Conservation (phyloP, 2,797 vertebrate genomes). For the Chrysocyon brachyurus region DNA sequence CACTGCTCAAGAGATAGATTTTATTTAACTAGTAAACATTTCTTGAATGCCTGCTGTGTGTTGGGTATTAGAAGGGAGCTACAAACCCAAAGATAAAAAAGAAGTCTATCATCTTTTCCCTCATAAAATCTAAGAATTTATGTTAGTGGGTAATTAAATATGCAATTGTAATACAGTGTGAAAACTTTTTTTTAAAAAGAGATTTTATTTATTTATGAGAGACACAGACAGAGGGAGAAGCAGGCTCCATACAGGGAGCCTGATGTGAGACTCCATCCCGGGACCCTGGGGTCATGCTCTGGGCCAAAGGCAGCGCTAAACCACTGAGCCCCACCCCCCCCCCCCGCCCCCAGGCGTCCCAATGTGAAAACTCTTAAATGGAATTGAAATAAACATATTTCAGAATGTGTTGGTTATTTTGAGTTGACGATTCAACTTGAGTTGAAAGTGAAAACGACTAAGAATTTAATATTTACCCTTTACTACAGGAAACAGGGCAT, state of each 20-base stretch:
- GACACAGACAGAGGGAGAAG: no score
- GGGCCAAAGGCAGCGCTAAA: no score
- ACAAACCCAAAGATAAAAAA: background rate
- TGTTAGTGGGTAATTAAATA: background rate
- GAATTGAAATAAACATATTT: conserved; percentile 12
- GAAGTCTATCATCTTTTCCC: background rate
- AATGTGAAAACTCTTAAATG: background rate
- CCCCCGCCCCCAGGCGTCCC: no score
- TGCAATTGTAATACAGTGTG: background rate
- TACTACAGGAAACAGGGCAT: background rate
- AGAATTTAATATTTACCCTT: conserved; percentile 25
- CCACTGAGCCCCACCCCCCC: no score
- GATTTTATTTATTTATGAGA: no score
- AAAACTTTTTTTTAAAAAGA: background rate
- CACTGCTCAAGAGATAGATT: background rate
- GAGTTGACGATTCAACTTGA: conserved; percentile 7
- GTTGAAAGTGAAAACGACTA: conserved; percentile 38
- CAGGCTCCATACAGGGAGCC: no score
- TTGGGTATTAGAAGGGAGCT: background rate
- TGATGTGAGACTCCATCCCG: no score
- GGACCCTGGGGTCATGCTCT: no score
- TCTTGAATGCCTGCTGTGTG: background rate
- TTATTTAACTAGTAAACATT: conserved; percentile 12
- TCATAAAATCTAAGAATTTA: conserved; percentile 1
- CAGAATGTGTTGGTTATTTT: background rate